Evolutionary conservation across 2,113 vertebrate genomes (phyloP), one percentile per base, ranked within the genome.

Genomic region (Nycticryphes semicollaris): DNA sequence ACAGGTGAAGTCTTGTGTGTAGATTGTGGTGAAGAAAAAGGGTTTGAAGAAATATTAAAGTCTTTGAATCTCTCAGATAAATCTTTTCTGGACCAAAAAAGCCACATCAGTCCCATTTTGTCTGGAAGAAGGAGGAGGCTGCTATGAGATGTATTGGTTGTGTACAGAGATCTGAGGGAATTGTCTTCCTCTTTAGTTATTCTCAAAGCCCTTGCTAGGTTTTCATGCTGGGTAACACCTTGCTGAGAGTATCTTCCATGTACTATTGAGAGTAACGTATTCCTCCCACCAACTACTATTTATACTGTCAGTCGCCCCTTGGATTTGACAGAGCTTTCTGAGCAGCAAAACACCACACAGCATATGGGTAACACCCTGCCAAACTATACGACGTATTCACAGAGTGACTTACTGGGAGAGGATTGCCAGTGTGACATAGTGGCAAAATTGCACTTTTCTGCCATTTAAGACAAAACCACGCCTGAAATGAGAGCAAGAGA

Each of bases 201-300:
- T 88, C 62, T 59, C 1, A 8, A 92, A 96, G 72, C 19, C 60
- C 53, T 20, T 91, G 62, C 30, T 85, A 18, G 48, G 14, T 96
- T 92, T 84, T 90, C 45, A 5, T 48, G 33, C 75, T 56, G 84
- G 47, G 54, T 95, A 83, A 54, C 68, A 73, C 89, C 90, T 97
- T 94, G 83, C 56, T 86, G 33, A 84, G 56, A 8, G 16, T 87
- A 74, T 67, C 37, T 43, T 82, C 30, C 62, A 16, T 53, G 48
- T 37, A 33, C 64, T 70, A 59, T 10, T 7, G 1, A 30, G 69
- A 94, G 69, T 89, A 96, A 90, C 4, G 0, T 87, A 63, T 94
- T 95, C 91, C 73, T 96, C 89, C 93, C 87, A 94, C 91, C 14
- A 72, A 10, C 50, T 93, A 41, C 87, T 93, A 79, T 87, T 94